These are phyloP conservation scores for Mythimna lalbum DNA, from an alignment of 2,888 invertebrate species.

Conservation along the genomic window DNA sequence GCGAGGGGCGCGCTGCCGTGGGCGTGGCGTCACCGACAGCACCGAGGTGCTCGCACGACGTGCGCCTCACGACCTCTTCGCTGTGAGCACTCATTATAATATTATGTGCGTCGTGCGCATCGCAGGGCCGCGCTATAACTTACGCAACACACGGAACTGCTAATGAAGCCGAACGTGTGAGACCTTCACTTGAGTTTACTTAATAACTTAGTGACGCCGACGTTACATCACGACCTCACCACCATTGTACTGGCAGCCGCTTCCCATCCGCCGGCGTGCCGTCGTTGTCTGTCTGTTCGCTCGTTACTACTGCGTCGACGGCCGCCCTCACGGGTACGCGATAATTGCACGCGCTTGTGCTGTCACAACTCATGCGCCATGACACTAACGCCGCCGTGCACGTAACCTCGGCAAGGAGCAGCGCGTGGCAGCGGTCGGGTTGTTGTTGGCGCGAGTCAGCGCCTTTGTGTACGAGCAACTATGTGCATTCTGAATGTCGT, in stretches of 20 bases:
- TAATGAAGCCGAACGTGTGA: slow-evolving; percentile 16
- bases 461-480: not conserved
- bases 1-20: slow-evolving; percentile 4
- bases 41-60: slow-evolving; percentile 15
- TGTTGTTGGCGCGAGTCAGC: not conserved
- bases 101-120: slow-evolving; percentile 17
- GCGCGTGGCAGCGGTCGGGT: not conserved
- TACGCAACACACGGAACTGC: slow-evolving; percentile 49
- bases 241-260: slow-evolving; percentile 4
- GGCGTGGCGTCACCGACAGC: slow-evolving; percentile 16
- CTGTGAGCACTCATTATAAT: slow-evolving; percentile 1
- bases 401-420: not conserved
- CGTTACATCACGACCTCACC: slow-evolving; percentile 43
- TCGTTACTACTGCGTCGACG: not conserved
- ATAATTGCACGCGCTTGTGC: not conserved
- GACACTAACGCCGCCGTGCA: not conserved
- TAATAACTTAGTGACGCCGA: slow-evolving; percentile 30
- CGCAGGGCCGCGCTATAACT: slow-evolving; percentile 28
- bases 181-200: slow-evolving; percentile 49
- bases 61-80: slow-evolving; percentile 30
- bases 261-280: slow-evolving; percentile 2
- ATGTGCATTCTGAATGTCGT: slow-evolving; percentile 11
- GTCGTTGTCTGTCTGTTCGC: slow-evolving; percentile 1
- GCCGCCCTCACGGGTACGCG: not conserved
- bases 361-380: not conserved